Base-by-base conservation (phyloP, 2,113 vertebrate species). In the Ophiodon elongatus region DNA sequence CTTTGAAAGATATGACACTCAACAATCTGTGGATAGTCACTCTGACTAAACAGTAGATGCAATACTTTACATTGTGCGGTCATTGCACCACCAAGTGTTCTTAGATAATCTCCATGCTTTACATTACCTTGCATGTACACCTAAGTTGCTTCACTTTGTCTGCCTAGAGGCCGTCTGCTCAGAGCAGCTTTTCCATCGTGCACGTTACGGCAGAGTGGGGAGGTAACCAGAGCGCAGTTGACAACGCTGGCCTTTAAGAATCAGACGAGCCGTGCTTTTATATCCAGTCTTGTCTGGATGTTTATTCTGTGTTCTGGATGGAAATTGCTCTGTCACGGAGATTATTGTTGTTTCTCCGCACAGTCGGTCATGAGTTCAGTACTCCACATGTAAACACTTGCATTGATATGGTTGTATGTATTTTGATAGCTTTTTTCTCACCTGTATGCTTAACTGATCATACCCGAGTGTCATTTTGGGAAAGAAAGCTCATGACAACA, bases 41-140 rank as follows among this genome's bases (percentile, higher is more conserved):
- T 92, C 87, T 87, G 86, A 85, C 92, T 91, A 88, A 92, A 90
- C 89, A 94, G 88, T 86, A 92, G 86, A 94, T 94, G 91, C 94
- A 95, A 94, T 94, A 94, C 92, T 95, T 90, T 89, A 88, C 91
- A 90, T 93, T 84, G 89, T 94, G 90, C 90, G 83, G 88, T 91
- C 91, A 91, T 92, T 92, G 91, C 90, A 93, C 92, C 90, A 91
- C 93, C 87, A 94, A 95, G 94, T 95, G 94, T 94, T 94, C 94
- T 94, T 95, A 94, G 91, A 92, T 91, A 50, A 93, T 82, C 79
- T 85, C 85, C 88, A 89, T 86, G 92, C 85, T 90, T 92, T 86
- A 88, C 83, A 76, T 92, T 76, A 85, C 50, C 79, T 84, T 92
- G 91, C 91, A 93, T 88, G 88, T 71, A 77, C 85, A 87, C 88